Evolutionary conservation across 2,888 invertebrate species (phyloP).

Genomic region (Molorchus minor): DNA sequence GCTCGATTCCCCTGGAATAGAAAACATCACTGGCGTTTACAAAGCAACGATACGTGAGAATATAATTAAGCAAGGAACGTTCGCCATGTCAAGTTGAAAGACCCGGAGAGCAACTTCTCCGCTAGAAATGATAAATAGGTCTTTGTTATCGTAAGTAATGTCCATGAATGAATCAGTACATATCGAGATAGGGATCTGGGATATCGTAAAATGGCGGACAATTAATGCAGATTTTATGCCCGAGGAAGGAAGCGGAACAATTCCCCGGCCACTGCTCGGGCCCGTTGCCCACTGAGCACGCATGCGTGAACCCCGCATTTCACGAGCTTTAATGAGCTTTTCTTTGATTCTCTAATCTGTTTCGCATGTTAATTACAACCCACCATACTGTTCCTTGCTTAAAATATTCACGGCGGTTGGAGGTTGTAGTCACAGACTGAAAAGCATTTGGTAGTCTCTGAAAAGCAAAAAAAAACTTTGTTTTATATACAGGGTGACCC

Average conservation of each 20-base stretch:
- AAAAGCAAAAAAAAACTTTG: too few species aligned
- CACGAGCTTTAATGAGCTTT: slow-evolving; percentile 47
- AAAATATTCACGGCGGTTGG: slow-evolving; percentile 13
- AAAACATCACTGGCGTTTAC: slow-evolving; percentile 13
- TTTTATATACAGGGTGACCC: too few species aligned
- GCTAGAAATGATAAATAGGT: slow-evolving; percentile 49
- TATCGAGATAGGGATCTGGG: slow-evolving; percentile 47
- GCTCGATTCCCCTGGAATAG: slow-evolving; percentile 5
- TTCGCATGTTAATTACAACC: slow-evolving; percentile 23
- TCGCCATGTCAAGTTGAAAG: slow-evolving; percentile 24
- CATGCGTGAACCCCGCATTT: slow-evolving; percentile 54
- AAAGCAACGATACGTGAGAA: slow-evolving; percentile 23
- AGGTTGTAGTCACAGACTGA: too few species aligned
- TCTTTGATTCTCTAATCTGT: slow-evolving; percentile 20
- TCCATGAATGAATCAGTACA: slow-evolving; percentile 49
- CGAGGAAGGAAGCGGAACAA: slow-evolving; percentile 60
- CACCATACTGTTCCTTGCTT: slow-evolving; percentile 19
- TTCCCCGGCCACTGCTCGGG: slow-evolving; percentile 56
- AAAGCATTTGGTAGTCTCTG: too few species aligned
- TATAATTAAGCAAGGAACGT: slow-evolving; percentile 14
- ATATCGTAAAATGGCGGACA: slow-evolving; percentile 57
- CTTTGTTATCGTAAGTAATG: slow-evolving; percentile 51
- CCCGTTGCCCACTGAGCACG: slow-evolving; percentile 49
- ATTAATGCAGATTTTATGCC: slow-evolving; percentile 49
- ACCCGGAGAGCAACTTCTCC: slow-evolving; percentile 14